phyloP scores from a whole-genome alignment of 2,113 vertebrate species.

The Sprattus sprattus region DNA sequence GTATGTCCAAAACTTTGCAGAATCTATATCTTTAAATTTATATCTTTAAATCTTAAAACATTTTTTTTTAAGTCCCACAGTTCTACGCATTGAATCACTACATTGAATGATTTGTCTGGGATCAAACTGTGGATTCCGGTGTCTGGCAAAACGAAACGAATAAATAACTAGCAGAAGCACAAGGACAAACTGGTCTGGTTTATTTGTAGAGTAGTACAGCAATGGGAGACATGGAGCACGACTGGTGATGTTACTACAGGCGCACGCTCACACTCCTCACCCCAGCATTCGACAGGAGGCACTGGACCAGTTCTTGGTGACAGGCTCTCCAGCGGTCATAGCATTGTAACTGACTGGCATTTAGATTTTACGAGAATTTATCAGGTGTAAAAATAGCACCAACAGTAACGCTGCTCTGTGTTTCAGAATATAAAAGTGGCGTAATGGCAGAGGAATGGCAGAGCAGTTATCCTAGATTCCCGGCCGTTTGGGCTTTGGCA shows the following conservation, averaged over 20 bases:
- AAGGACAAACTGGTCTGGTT: slow-evolving; percentile 59
- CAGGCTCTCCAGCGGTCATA: slow-evolving; percentile 65
- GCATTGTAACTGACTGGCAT: slow-evolving; percentile 18
- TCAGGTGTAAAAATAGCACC: slow-evolving; percentile 62
- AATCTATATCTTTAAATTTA: slow-evolving; percentile 43
- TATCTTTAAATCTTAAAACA: not conserved
- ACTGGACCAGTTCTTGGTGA: slow-evolving; percentile 51
- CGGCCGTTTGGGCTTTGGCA: slow-evolving; percentile 55
- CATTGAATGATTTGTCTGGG: not conserved
- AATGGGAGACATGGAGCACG: slow-evolving; percentile 13
- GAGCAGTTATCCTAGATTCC: not conserved
- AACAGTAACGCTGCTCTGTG: slow-evolving; percentile 38
- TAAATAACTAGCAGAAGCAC: slow-evolving; percentile 47
- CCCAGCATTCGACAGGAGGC: not conserved
- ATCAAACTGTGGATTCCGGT: not conserved
- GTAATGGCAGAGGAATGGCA: slow-evolving; percentile 51
- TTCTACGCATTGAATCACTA: slow-evolving; percentile 5
- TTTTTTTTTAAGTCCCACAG: not conserved
- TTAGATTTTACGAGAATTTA: not conserved
- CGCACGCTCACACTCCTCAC: slow-evolving; percentile 44
- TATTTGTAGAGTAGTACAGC: slow-evolving; percentile 63
- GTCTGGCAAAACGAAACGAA: not conserved
- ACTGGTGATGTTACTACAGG: slow-evolving; percentile 58
- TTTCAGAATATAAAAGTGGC: slow-evolving; percentile 52
- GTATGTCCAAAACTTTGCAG: slow-evolving; percentile 28